Base-by-base conservation (phyloP, 2,888 invertebrate genomes). In the Operophtera brumata region DNA sequence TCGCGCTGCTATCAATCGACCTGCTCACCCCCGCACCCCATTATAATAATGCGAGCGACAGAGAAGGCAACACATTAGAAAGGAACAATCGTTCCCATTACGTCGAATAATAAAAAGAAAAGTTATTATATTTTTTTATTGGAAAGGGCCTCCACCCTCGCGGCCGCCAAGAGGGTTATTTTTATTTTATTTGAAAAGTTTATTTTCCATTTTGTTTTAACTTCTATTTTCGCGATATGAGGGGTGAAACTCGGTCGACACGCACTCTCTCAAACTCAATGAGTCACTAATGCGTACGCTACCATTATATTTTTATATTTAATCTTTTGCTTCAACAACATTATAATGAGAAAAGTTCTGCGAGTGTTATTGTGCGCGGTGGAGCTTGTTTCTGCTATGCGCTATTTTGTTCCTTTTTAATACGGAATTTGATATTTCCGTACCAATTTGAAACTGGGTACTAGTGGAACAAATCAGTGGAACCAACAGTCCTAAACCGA, bases 151-250 rank as follows among this genome's bases (percentile, higher is more conserved):
- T 84, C 87, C 86, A 84, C 87, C 87, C 88, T 84, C 84, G 78
- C 79, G 62, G 77, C 85, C 82, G 80, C 84, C 85, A 83, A 84
- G 86, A 86, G 88, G 90, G 88, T 88, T 89, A 89, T 87, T 88
- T 90, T 90, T 88, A 88, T 88, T 89, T 89, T 88, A 89, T 89
- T 88, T 83, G 86, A 86, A 89, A 89, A 90, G 86, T 89, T 89
- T 86, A 89, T 86, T 87, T 87, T 86, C 80, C 89, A 86, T 89
- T 65, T 90, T 90, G 88, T 88, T 89, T 87, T 86, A 86, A 87
- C 84, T 87, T 85, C 80, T 88, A 86, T 82, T 82, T 83, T 84
- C 78, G 85, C 84, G 81, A 80, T 70, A 78, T 73, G 81, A 86
- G 84, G 78, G 89, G 83, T 77, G 82, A 82, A 78, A 82, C 75